These are phyloP conservation scores for Oxystoma pomonae DNA, from an alignment of 2,888 invertebrate species.

Conservation along the genomic window DNA sequence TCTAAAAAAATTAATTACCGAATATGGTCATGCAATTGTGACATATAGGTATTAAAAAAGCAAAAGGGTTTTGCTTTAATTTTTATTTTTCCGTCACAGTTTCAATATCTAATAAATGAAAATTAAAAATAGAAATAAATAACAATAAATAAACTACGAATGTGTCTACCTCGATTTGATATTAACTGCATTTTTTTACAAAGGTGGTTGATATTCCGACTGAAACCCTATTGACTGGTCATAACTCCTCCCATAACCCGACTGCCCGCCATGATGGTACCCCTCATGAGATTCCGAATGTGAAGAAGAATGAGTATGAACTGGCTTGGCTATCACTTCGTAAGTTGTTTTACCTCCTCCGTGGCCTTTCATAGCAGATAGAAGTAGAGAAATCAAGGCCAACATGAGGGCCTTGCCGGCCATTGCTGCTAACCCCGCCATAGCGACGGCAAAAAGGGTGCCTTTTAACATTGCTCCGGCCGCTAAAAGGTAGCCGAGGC, in stretches of 20 bases:
- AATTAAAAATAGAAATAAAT: too few relatives aligned
- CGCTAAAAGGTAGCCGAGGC: constrained; percentile 45
- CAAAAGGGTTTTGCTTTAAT: too few relatives aligned
- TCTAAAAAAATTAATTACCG: too few relatives aligned
- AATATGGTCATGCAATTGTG: too few relatives aligned
- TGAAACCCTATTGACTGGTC: neutral
- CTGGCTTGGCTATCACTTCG: constrained; percentile 73
- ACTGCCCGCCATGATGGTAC: constrained; percentile 30
- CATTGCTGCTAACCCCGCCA: constrained; percentile 66
- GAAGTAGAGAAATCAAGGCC: constrained; percentile 68
- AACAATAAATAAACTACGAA: too few relatives aligned
- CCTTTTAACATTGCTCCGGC: constrained; percentile 57
- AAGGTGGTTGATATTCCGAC: neutral
- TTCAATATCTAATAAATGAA: too few relatives aligned
- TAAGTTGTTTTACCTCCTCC: constrained; percentile 63
- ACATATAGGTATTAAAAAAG: too few relatives aligned
- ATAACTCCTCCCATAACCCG: constrained; percentile 50
- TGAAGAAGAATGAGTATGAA: constrained; percentile 14
- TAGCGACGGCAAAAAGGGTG: constrained; percentile 64
- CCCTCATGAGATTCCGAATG: constrained; percentile 21
- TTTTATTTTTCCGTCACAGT: too few relatives aligned
- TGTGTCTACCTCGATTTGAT: too few relatives aligned
- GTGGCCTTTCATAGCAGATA: constrained; percentile 66
- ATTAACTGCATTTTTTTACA: too few relatives aligned
- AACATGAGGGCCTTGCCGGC: constrained; percentile 75